A percentile compares a stretch with the other conserved stretches of the same genome.
These are phyloP conservation scores for Sebastes steindachneri DNA, from an alignment of 2,797 vertebrate genomes.

Conservation along the genomic window DNA sequence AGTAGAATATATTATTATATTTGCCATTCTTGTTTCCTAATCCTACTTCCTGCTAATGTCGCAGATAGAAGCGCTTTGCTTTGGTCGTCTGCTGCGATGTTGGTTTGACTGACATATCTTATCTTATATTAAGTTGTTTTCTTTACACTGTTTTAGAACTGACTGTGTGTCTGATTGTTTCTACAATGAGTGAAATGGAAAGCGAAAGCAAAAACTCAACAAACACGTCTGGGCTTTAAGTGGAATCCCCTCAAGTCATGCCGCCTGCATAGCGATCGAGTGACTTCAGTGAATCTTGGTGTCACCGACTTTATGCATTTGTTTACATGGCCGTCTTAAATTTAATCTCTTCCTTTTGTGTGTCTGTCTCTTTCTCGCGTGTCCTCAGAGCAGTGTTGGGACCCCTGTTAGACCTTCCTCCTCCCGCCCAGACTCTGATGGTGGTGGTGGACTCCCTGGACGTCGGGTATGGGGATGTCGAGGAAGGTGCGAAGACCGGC, in stretches of 20 bases:
- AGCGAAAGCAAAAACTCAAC: background rate
- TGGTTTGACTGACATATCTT: background rate
- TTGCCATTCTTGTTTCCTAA: background rate
- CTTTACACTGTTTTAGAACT: background rate
- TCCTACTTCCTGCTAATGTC: background rate
- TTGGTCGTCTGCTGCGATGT: background rate
- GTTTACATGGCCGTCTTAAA: background rate
- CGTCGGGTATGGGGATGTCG: constrained; percentile 44
- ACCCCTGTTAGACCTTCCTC: constrained; percentile 79
- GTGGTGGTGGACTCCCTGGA: constrained; percentile 85
- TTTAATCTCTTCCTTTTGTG: background rate
- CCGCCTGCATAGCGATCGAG: background rate
- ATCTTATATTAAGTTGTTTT: background rate
- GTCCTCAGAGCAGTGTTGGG: constrained; percentile 78
- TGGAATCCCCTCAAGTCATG: background rate
- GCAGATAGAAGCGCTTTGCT: background rate
- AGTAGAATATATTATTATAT: background rate
- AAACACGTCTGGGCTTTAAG: background rate
- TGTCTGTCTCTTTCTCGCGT: constrained; percentile 19
- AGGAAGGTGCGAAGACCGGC: constrained; percentile 42
- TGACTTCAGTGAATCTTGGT: background rate
- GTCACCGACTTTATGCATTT: background rate
- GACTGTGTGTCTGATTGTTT: background rate
- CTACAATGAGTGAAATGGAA: background rate
- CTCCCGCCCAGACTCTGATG: constrained; percentile 81